Evolutionary conservation across 1,140 invertebrate species (phyloP), one percentile per base, ranked within the genome.

Genomic region (Bombus terrestris): DNA sequence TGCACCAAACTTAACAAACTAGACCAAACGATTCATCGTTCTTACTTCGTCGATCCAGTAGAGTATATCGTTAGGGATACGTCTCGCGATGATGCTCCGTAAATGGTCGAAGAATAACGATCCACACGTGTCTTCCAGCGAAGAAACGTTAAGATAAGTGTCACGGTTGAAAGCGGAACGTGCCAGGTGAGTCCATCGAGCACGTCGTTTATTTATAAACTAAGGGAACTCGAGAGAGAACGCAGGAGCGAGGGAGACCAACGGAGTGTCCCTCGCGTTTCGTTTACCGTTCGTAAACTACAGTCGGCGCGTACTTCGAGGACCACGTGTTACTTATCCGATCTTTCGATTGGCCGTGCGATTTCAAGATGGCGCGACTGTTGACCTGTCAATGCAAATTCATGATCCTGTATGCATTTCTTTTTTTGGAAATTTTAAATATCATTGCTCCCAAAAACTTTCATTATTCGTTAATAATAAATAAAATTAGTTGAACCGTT

Each of bases 211-310:
- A 89, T 81, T 89, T 84, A 83, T 89, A 83, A 89, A 86, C 81
- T 86, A 86, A 83, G 81, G 78, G 73, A 77, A 62, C 47, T 39
- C 77, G 73, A 81, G 85, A 75, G 71, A 78, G 75, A 88, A 59
- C 76, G 71, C 57, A 64, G 71, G 81, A 77, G 57, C 72, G 57
- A 83, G 64, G 81, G 79, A 69, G 68, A 59, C 71, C 78, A 82
- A 88, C 72, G 39, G 28, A 47, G 43, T 64, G 71, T 66, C n/a
- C 41, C 66, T 73, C 73, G 66, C 69, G 88, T 72, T 75, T 59
- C 72, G 82, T 84, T 87, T 87, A 87, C 82, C 83, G 76, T 83
- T 88, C 83, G 72, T 72, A 88, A 89, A 89, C 88, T 86, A 74
- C 79, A 39, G 72, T 57, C n/a, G 18, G 47, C 79, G 62, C 43